Evolutionary conservation across 2,888 invertebrate species (phyloP).

Genomic region (Trichopria drosophilae): DNA sequence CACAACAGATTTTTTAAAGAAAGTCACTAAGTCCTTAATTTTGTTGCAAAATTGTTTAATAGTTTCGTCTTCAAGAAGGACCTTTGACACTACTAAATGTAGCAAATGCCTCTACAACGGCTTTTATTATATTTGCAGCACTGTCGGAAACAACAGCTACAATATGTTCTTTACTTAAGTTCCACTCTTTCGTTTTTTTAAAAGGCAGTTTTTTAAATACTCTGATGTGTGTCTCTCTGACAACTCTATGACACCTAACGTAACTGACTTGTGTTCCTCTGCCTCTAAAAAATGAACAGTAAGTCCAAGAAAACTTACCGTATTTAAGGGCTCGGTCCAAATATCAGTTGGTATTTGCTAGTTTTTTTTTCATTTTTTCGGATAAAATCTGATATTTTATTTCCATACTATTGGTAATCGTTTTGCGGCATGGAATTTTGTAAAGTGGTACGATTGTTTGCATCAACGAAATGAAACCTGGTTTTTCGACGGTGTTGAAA

Average conservation of each 20-base stretch:
- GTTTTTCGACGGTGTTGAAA: slow-evolving; percentile 12
- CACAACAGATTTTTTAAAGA: slow-evolving; percentile 32
- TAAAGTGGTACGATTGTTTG: slow-evolving; percentile 20
- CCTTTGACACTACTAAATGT: slow-evolving; percentile 18
- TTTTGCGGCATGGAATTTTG: slow-evolving; percentile 16
- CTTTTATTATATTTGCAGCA: slow-evolving; percentile 35
- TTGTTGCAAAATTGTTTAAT: slow-evolving; percentile 25
- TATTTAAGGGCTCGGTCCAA: slow-evolving; percentile 32
- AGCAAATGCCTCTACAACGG: slow-evolving; percentile 31
- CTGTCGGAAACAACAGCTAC: slow-evolving; percentile 35
- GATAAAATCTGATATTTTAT: slow-evolving; percentile 22
- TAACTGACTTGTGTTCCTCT: slow-evolving; percentile 16
- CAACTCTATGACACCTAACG: slow-evolving; percentile 31
- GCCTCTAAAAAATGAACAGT: slow-evolving; percentile 7
- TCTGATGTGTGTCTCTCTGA: slow-evolving; percentile 34
- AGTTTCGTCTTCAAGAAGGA: too few species aligned
- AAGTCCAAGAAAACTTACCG: slow-evolving; percentile 10
- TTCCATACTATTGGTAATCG: slow-evolving; percentile 14
- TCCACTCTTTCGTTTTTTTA: slow-evolving; percentile 29
- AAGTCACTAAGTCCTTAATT: slow-evolving; percentile 37
- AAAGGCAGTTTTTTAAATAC: slow-evolving; percentile 25
- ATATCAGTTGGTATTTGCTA: slow-evolving; percentile 29
- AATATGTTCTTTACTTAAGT: slow-evolving; percentile 30
- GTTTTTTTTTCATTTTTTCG: slow-evolving; percentile 16
- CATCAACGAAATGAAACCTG: slow-evolving; percentile 18